A percentile compares a stretch with the other conserved stretches of the same genome.
Evolutionary conservation across 2,113 vertebrate species (phyloP).

Genomic region (human (Homo sapiens)): DNA sequence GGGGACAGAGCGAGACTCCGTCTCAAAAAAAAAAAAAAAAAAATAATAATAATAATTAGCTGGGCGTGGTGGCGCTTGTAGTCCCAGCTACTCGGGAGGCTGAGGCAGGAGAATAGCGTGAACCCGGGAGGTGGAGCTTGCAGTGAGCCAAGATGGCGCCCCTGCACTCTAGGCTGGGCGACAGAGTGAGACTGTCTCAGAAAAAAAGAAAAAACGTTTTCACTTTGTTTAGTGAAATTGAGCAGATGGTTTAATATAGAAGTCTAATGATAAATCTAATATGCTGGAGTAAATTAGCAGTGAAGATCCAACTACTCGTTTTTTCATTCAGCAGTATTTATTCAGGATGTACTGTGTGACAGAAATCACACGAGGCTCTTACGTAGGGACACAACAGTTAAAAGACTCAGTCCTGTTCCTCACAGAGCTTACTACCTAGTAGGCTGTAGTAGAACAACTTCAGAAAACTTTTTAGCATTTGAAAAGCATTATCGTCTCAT

Average conservation of each 20-base stretch:
- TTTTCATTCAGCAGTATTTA: background rate
- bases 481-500: background rate
- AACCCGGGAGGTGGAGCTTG: too few relatives aligned
- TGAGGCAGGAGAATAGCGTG: too few relatives aligned
- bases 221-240: background rate
- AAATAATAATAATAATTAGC: too few relatives aligned
- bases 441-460: background rate
- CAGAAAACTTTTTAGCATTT: slow-evolving; percentile 13
- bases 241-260: background rate
- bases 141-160: too few relatives aligned
- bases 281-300: background rate
- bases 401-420: background rate
- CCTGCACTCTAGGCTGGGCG: too few relatives aligned
- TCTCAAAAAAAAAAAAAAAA: too few relatives aligned
- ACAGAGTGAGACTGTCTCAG: too few relatives aligned
- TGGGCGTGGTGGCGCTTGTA: too few relatives aligned
- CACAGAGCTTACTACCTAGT: background rate
- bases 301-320: background rate
- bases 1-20: too few relatives aligned
- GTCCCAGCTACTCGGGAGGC: too few relatives aligned
- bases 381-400: background rate
- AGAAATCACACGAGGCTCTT: background rate
- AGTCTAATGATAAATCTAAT: background rate
- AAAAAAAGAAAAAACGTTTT: too few relatives aligned
- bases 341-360: background rate